A percentile compares a stretch with the other conserved stretches of the same genome.
Evolutionary conservation across 2,888 invertebrate species (phyloP).

Genomic region (Coelopa pilipes): DNA sequence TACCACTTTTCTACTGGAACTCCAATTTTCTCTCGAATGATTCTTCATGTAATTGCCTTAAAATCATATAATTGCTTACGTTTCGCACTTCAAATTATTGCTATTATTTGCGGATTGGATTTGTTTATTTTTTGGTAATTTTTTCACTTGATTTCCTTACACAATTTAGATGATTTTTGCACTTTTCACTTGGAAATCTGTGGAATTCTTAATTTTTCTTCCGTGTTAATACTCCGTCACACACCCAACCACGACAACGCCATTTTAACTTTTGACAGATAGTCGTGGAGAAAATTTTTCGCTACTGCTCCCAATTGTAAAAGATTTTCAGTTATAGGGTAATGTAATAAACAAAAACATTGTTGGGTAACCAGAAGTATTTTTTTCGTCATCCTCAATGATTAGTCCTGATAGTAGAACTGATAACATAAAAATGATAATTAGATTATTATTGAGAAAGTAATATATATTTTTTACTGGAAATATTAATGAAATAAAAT

Average conservation of each 20-base stretch:
- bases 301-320: too few species aligned
- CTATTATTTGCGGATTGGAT: slow-evolving; percentile 37
- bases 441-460: too few species aligned
- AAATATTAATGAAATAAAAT: too few species aligned
- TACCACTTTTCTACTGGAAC: slow-evolving; percentile 9
- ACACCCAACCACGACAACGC: slow-evolving; percentile 52
- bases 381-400: too few species aligned
- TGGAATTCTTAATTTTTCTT: slow-evolving; percentile 18
- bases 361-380: too few species aligned
- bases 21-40: slow-evolving; percentile 14
- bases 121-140: slow-evolving; percentile 44
- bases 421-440: too few species aligned
- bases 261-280: slow-evolving; percentile 54
- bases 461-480: too few species aligned
- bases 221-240: slow-evolving; percentile 43
- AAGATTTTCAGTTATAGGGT: too few species aligned
- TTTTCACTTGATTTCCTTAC: slow-evolving; percentile 36
- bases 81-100: slow-evolving; percentile 33
- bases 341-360: too few species aligned
- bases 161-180: slow-evolving; percentile 43
- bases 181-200: slow-evolving; percentile 42
- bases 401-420: too few species aligned
- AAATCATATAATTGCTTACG: background rate
- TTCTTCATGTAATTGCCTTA: slow-evolving; percentile 40
- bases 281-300: background rate